Evolutionary conservation across 1,140 invertebrate genomes (phyloP).

Genomic region (Uloborus diversus): DNA sequence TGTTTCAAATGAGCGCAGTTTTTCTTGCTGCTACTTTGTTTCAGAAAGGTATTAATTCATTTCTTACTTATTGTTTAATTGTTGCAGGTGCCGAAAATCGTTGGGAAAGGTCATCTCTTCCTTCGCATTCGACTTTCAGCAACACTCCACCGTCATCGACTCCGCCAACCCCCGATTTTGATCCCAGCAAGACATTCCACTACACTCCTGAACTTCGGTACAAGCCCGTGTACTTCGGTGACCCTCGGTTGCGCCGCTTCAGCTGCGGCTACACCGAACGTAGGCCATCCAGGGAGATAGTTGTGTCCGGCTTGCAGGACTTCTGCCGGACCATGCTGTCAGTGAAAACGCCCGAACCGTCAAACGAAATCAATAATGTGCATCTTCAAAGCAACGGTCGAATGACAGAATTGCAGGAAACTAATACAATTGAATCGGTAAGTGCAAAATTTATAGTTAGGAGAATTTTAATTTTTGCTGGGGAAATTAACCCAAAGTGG

Average conservation of each 20-base stretch:
- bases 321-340: conserved; percentile 39
- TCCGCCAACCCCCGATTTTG: neutral
- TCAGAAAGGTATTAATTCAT: too few relatives aligned
- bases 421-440: too few relatives aligned
- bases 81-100: conserved; percentile 20
- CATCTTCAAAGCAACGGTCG: too few relatives aligned
- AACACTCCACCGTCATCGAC: neutral
- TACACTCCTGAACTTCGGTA: conserved; percentile 35
- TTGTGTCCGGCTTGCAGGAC: conserved; percentile 3
- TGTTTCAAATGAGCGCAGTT: too few relatives aligned
- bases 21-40: too few relatives aligned
- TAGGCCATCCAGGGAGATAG: neutral
- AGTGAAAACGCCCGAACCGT: conserved; percentile 3
- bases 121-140: conserved; percentile 16
- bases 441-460: too few relatives aligned
- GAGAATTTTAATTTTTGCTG: too few relatives aligned
- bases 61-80: too few relatives aligned
- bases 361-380: neutral
- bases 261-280: conserved; percentile 8
- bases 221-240: conserved; percentile 40
- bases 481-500: too few relatives aligned
- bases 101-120: conserved; percentile 27
- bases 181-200: conserved; percentile 29
- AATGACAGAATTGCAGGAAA: too few relatives aligned
- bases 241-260: conserved; percentile 20